Conservation (phyloP, 64 coral and sea anemone species). For the Pocillopora damicornis region DNA sequence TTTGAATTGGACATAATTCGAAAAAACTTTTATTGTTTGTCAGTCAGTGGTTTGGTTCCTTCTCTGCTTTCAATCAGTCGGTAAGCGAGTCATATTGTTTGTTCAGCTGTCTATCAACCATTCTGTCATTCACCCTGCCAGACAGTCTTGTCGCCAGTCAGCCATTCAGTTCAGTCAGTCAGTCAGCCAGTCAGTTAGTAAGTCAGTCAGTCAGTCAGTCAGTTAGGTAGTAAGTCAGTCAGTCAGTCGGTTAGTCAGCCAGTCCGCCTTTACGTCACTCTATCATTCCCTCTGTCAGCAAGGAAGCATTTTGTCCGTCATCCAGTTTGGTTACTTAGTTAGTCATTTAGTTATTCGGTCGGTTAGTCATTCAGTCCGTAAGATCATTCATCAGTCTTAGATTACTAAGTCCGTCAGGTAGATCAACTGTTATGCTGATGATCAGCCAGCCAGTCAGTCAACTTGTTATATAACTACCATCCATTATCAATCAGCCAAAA, state of each 20-base stretch:
- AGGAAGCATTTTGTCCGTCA: not conserved
- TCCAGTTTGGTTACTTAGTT: not conserved
- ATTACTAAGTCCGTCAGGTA: not conserved
- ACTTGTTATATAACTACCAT: not conserved
- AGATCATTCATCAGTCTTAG: not conserved
- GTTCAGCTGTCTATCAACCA: no score
- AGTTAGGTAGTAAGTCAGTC: no score
- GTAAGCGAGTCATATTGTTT: no score
- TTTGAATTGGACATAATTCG: not conserved
- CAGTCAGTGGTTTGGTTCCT: no score
- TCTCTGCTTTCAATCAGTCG: no score
- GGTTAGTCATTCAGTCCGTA: not conserved
- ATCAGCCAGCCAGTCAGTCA: not conserved
- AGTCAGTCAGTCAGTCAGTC: no score
- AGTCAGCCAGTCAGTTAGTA: not conserved
- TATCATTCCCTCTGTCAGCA: not conserved
- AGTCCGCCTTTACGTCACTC: not conserved
- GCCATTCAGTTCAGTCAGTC: not conserved
- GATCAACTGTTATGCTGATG: no score
- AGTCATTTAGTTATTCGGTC: not conserved
- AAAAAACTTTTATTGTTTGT: not conserved
- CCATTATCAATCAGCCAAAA: not conserved
- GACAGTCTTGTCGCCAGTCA: not conserved
- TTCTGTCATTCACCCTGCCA: not conserved
- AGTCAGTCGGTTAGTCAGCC: no score